Base-by-base conservation (phyloP, 35 echinoderm and acorn worm genomes). In the Lytechinus pictus region DNA sequence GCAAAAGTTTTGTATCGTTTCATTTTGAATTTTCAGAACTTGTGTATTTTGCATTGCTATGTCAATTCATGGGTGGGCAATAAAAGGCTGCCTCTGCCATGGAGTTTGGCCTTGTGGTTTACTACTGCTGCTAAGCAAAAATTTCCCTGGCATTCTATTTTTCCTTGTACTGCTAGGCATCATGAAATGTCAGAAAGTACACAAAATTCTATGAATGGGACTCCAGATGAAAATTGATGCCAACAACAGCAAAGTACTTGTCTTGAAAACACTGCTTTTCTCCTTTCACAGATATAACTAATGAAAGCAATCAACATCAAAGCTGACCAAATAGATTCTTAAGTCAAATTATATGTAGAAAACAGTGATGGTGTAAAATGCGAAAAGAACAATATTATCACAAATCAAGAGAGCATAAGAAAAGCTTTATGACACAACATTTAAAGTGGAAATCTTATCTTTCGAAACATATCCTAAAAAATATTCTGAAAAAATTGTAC, bases 41-140 rank as follows among this genome's bases (percentile, higher is more conserved):
- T n/a, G n/a, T n/a, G n/a, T n/a, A n/a, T n/a, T n/a, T n/a, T n/a
- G n/a, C 90, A 92, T 52, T 52, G 90, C 90, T 51, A 8, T n/a
- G 90, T 92, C 90, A 24, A 92, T 52, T 92, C 90, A 28, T 24
- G 90, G 90, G n/a, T 92, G 90, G 90, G 90, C 90, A 92, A 92
- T 92, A 52, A 92, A 92, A 92, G 90, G 90, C 90, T 52, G 90
- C 90, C 90, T 92, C 51, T 92, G 90, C 13, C 33, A 28, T 92
- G 90, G 90, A 54, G 53, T 92, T 92, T 92, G 90, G 90, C 53
- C 90, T 92, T 92, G 90, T 54, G 90, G 28, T 92, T 92, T 51
- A 24, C n/a, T n/a, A n/a, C 33, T n/a, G 53, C 90, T 92, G 90
- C 90, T 92, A 54, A 10, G 29, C 90, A 92, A 54, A 54, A 3